These are phyloP conservation scores for Agapornis canus DNA, from an alignment of 2,797 vertebrate species.

Conservation along the genomic window DNA sequence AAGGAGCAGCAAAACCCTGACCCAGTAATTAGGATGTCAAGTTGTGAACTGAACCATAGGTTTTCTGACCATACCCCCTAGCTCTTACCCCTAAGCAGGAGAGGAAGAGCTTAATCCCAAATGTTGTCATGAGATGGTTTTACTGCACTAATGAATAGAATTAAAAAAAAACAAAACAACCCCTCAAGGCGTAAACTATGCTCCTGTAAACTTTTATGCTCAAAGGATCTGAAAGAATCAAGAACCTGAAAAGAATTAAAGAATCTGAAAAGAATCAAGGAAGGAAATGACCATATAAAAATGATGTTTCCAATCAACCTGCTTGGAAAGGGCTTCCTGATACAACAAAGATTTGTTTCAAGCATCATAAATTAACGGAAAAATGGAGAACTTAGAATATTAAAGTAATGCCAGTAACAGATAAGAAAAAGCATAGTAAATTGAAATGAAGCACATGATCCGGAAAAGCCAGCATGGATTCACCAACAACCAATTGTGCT, in stretches of 20 bases:
- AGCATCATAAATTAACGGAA: neutral
- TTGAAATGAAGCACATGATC: neutral
- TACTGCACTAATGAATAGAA: neutral
- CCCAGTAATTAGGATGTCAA: neutral
- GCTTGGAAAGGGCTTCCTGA: neutral
- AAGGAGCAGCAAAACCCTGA: neutral
- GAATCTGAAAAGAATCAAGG: neutral
- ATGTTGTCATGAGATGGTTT: neutral
- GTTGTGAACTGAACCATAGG: neutral
- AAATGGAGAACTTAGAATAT: neutral
- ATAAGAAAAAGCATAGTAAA: neutral
- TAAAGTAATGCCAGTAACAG: neutral
- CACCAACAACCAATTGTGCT: neutral
- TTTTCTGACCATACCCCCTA: neutral
- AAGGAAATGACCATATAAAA: neutral
- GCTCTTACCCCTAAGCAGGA: neutral
- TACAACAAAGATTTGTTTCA: neutral
- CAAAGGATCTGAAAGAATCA: neutral
- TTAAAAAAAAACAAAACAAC: neutral
- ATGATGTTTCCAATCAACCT: neutral
- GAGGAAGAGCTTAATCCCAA: neutral
- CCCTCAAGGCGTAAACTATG: neutral
- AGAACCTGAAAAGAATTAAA: neutral
- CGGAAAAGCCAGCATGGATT: neutral
- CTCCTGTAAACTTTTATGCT: neutral